These are phyloP conservation scores for Garrulus glandarius DNA, from an alignment of 2,797 vertebrate genomes.

Conservation along the genomic window DNA sequence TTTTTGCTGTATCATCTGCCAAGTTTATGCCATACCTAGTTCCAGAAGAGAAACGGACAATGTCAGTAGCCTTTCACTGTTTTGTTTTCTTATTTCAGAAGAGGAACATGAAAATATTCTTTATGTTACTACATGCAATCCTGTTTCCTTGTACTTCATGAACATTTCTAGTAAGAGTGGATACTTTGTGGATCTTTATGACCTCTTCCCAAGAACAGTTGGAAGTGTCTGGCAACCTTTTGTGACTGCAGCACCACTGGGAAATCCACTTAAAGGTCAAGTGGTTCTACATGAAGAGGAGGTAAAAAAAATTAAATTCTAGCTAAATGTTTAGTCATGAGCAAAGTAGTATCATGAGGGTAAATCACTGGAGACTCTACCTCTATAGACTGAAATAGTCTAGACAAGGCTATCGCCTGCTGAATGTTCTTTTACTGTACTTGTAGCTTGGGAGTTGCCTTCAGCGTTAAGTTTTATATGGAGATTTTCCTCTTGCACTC, in stretches of 20 bases:
- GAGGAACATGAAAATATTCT: constrained; percentile 73
- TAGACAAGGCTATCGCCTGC: background rate
- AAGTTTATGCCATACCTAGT: background rate
- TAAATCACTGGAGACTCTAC: background rate
- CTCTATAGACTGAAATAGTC: background rate
- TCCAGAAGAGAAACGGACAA: background rate
- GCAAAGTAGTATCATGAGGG: background rate
- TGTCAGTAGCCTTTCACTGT: background rate
- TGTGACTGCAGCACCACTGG: constrained; percentile 85
- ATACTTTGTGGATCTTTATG: constrained; percentile 85
- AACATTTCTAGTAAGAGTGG: constrained; percentile 75
- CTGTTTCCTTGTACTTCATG: constrained; percentile 88
- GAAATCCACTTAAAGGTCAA: constrained; percentile 87
- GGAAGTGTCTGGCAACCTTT: constrained; percentile 91
- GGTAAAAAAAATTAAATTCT: constrained; percentile 71
- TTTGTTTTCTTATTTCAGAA: constrained; percentile 62
- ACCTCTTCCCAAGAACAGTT: constrained; percentile 88
- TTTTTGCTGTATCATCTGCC: background rate
- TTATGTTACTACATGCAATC: constrained; percentile 90
- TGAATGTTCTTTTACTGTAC: background rate
- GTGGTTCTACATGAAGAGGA: constrained; percentile 94
- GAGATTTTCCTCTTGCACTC: background rate
- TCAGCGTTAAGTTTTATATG: background rate
- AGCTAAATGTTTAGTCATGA: background rate
- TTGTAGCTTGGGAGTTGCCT: background rate